phyloP scores from a whole-genome alignment of 2,113 vertebrate genomes.

The Hassar affinis region DNA sequence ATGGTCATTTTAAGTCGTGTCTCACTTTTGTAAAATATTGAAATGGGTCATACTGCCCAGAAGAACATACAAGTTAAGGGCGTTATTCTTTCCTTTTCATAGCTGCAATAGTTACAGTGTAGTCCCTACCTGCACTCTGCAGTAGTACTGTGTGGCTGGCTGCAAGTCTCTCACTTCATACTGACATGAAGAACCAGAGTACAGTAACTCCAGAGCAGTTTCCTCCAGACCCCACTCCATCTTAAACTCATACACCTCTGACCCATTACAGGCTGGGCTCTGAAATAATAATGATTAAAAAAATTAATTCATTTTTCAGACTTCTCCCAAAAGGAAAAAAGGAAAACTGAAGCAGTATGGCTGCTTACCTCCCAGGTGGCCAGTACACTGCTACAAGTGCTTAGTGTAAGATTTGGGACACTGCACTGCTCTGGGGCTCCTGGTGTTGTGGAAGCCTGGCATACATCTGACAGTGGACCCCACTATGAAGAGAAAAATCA shows the following conservation, averaged over 20 bases:
- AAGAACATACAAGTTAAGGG: not conserved
- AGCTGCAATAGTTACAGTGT: not conserved
- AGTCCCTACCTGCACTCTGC: slow-evolving; percentile 77
- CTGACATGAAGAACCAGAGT: slow-evolving; percentile 68
- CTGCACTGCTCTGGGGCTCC: slow-evolving; percentile 74
- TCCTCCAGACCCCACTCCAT: slow-evolving; percentile 76
- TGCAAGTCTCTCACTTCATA: slow-evolving; percentile 75
- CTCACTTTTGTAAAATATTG: not conserved
- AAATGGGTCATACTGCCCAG: not conserved
- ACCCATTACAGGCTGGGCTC: slow-evolving; percentile 71
- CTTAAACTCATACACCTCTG: slow-evolving; percentile 71
- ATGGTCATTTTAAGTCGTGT: too few species aligned
- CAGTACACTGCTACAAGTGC: slow-evolving; percentile 68
- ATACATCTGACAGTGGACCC: slow-evolving; percentile 68
- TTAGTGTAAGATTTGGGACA: slow-evolving; percentile 68
- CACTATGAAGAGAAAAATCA: slow-evolving; percentile 61
- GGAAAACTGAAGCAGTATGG: not conserved
- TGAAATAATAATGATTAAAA: slow-evolving; percentile 40
- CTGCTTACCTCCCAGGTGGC: slow-evolving; percentile 73
- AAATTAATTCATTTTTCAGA: not conserved
- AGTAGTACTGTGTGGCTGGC: slow-evolving; percentile 76
- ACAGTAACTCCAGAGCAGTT: slow-evolving; percentile 69
- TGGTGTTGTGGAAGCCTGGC: slow-evolving; percentile 68
- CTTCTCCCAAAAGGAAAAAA: not conserved
- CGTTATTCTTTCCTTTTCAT: not conserved